Evolutionary conservation across 2,797 vertebrate genomes (phyloP).

Genomic region (Periophthalmus magnuspinnatus): DNA sequence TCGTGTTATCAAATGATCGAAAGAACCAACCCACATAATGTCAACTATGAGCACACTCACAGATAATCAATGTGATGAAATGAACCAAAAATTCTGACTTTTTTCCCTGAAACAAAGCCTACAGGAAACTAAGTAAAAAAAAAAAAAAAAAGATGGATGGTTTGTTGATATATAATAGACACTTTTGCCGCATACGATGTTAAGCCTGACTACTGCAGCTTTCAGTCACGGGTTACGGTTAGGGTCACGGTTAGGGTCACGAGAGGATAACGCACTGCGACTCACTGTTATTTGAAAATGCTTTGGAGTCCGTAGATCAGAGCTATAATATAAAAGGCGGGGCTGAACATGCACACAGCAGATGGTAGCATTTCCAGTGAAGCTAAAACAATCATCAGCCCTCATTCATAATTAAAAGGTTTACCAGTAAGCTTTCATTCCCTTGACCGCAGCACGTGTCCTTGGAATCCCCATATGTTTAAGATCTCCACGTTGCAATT

Average conservation of each 20-base stretch:
- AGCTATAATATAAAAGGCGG: background rate
- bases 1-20: too few species aligned
- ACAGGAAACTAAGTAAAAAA: too few species aligned
- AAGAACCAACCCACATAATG: too few species aligned
- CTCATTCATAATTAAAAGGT: conserved; percentile 7
- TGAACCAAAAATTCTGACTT: too few species aligned
- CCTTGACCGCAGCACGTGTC: background rate
- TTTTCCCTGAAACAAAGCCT: too few species aligned
- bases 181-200: too few species aligned
- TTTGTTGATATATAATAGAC: too few species aligned
- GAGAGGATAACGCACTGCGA: background rate
- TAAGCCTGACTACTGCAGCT: background rate
- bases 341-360: background rate
- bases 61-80: too few species aligned
- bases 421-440: background rate
- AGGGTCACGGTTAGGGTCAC: background rate
- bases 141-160: too few species aligned
- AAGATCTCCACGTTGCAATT: background rate
- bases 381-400: conserved; percentile 8
- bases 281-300: background rate
- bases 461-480: background rate
- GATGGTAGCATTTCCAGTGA: background rate
- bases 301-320: background rate
- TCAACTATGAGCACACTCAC: too few species aligned
- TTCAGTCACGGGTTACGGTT: background rate